These are phyloP conservation scores for Lutjanus argentimaculatus DNA, from an alignment of 2,797 vertebrate genomes.

Conservation along the genomic window DNA sequence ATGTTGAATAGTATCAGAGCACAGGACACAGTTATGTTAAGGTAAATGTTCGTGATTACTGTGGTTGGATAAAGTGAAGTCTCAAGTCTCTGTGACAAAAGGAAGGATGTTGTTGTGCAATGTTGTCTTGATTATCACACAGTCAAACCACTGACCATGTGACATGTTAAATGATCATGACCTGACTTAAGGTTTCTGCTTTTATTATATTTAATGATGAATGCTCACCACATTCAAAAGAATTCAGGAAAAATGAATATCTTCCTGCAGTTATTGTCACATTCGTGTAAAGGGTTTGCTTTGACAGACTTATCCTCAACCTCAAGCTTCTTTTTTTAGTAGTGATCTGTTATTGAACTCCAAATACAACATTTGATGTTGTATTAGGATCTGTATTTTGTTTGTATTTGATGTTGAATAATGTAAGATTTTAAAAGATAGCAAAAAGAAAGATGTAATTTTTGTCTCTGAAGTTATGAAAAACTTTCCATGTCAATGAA, in stretches of 20 bases:
- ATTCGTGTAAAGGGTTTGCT: neutral
- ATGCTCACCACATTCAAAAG: neutral
- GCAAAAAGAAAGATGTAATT: neutral
- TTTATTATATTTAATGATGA: neutral
- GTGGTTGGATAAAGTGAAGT: neutral
- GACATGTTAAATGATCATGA: neutral
- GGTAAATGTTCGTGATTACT: neutral
- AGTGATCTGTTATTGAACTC: neutral
- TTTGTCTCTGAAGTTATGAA: neutral
- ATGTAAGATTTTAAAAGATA: too few species aligned
- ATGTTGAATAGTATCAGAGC: neutral
- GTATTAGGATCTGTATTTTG: too few species aligned
- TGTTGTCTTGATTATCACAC: neutral
- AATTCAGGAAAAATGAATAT: neutral
- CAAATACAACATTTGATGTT: neutral
- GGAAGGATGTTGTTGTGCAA: slow-evolving; percentile 39
- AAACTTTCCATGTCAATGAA: neutral
- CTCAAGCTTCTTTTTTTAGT: neutral
- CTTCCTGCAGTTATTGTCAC: neutral
- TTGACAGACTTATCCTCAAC: neutral
- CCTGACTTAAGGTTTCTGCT: neutral
- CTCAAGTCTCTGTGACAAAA: neutral
- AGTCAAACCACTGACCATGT: neutral
- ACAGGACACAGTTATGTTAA: neutral
- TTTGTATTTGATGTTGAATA: neutral